These are phyloP conservation scores for Protaetia brevitarsis DNA, from an alignment of 1,140 invertebrate genomes.

Conservation along the genomic window DNA sequence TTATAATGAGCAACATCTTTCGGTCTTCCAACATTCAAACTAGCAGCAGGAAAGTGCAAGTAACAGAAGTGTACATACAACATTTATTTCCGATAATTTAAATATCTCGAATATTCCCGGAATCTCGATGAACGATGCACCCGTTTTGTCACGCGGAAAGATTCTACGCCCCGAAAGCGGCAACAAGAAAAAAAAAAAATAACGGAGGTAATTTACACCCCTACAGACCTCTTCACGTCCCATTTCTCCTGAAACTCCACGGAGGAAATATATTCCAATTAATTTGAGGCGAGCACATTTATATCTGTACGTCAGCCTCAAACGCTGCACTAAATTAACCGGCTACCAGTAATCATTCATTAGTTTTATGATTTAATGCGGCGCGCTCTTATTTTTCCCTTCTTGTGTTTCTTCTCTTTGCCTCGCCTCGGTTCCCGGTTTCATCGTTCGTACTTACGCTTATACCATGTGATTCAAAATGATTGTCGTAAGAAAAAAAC, in stretches of 20 bases:
- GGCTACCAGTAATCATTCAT: constrained; percentile 31
- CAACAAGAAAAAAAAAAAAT: no score
- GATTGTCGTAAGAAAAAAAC: no score
- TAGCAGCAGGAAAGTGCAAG: no score
- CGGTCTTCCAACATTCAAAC: no score
- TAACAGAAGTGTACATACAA: no score
- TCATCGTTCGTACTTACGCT: background rate
- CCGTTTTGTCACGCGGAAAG: no score
- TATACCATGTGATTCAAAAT: background rate
- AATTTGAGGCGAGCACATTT: constrained; percentile 31
- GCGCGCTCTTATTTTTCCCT: constrained; percentile 18
- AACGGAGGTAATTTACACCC: no score
- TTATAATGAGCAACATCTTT: no score
- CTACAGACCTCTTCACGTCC: background rate
- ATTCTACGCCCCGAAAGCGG: no score
- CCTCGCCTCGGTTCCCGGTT: background rate
- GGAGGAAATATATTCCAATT: constrained; percentile 33
- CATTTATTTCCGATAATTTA: no score
- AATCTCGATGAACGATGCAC: no score
- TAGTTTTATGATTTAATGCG: constrained; percentile 38
- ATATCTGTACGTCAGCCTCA: constrained; percentile 37
- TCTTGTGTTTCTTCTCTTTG: background rate
- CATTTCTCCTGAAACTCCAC: background rate
- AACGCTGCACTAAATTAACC: constrained; percentile 37
- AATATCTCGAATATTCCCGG: no score